phyloP scores from a whole-genome alignment of 1,140 invertebrate species.

The Babylonia areolata region DNA sequence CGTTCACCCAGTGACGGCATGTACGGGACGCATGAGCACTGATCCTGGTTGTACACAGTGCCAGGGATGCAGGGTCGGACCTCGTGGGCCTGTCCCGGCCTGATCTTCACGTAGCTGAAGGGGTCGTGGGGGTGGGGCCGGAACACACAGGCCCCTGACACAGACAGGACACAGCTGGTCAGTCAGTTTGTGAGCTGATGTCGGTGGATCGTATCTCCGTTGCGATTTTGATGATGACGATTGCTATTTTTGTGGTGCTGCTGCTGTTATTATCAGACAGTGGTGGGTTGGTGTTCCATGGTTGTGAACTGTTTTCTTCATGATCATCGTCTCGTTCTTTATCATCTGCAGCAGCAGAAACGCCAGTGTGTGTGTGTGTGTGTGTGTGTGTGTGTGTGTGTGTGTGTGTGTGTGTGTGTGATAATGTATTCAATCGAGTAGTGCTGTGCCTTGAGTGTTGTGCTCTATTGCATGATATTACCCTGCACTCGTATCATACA shows the following conservation, averaged over 20 bases:
- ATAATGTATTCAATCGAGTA: not conserved
- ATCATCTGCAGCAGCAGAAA: too few species aligned
- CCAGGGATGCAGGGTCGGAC: conserved; percentile 56
- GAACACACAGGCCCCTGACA: conserved; percentile 53
- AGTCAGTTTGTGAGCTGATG: too few species aligned
- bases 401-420: not conserved
- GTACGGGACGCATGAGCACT: conserved; percentile 51
- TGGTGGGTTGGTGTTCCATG: not conserved
- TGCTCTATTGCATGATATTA: too few species aligned
- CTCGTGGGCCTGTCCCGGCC: conserved; percentile 54
- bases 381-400: not conserved
- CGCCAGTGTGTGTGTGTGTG: not conserved
- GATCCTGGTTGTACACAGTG: conserved; percentile 49
- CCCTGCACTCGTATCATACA: too few species aligned
- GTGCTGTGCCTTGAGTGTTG: too few species aligned
- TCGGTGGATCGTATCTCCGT: too few species aligned
- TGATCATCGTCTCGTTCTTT: too few species aligned
- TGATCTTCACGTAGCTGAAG: conserved; percentile 51
- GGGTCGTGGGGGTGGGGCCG: conserved; percentile 46
- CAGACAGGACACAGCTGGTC: too few species aligned
- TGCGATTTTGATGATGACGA: too few species aligned
- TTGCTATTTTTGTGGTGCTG: not conserved
- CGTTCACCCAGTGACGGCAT: conserved; percentile 25
- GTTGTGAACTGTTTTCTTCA: too few species aligned
- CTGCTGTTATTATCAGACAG: too few species aligned